Evolutionary conservation across 1,140 invertebrate species (phyloP).

Genomic region (Pseudomyrmex pallidus): DNA sequence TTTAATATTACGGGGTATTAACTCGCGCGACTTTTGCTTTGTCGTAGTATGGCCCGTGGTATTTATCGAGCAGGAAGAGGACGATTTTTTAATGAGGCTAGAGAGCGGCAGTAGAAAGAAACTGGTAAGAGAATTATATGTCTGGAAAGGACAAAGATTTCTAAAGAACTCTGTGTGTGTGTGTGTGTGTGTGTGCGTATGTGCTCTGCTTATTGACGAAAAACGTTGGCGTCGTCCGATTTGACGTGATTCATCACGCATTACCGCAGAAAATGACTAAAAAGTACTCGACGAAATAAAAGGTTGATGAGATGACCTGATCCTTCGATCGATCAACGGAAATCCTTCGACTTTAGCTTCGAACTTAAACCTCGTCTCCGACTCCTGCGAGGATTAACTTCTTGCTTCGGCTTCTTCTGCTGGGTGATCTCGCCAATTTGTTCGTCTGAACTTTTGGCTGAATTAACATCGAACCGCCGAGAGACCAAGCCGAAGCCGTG

Average conservation of each 20-base stretch:
- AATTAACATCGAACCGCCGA: conserved; percentile 62
- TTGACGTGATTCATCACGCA: conserved; percentile 9
- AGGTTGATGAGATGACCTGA: conserved; percentile 54
- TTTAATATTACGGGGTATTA: conserved; percentile 70
- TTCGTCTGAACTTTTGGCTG: conserved; percentile 66
- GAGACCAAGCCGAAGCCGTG: conserved; percentile 32
- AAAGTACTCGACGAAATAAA: neutral
- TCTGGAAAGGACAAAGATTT: neutral
- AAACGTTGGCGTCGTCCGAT: neutral
- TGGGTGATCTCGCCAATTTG: conserved; percentile 74
- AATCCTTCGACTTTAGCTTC: conserved; percentile 62
- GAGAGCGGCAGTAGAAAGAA: conserved; percentile 21
- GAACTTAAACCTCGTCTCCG: conserved; percentile 55
- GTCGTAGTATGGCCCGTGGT: conserved; percentile 17
- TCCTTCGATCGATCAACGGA: conserved; percentile 72
- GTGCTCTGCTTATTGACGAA: neutral
- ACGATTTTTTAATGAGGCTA: conserved; percentile 21
- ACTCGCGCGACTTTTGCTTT: conserved; percentile 51
- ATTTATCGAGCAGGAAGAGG: conserved; percentile 37
- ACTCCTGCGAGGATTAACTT: conserved; percentile 70
- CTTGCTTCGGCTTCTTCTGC: conserved; percentile 66
- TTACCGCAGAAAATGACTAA: conserved; percentile 20
- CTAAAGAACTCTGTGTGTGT: no score
- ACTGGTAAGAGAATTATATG: neutral
- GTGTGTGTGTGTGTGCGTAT: no score